phyloP scores from a whole-genome alignment of 2,113 vertebrate genomes.

The Trachemys scripta region DNA sequence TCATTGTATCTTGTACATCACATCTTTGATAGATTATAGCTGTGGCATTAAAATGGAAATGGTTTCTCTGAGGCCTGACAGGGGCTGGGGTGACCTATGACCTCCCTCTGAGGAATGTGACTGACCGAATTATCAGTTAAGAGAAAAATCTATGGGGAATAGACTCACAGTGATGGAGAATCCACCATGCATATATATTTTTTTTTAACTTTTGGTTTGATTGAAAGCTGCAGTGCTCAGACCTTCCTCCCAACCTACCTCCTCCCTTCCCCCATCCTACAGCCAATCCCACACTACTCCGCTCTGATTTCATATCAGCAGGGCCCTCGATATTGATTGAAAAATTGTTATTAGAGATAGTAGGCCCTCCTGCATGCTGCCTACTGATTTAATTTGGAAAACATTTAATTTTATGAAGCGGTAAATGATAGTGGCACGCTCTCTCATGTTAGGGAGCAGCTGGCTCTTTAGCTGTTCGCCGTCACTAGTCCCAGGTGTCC shows the following conservation, averaged over 20 bases:
- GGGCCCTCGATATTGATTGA: conserved; percentile 83
- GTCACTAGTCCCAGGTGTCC: conserved; percentile 84
- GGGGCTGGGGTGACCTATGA: conserved; percentile 86
- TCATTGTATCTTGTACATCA: conserved; percentile 94
- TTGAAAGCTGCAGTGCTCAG: conserved; percentile 73
- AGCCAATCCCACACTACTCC: conserved; percentile 32
- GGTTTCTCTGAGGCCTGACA: conserved; percentile 91
- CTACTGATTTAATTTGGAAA: conserved; percentile 90
- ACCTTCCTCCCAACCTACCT: not conserved
- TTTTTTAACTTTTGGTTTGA: conserved; percentile 79
- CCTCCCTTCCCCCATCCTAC: not conserved
- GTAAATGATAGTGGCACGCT: conserved; percentile 88
- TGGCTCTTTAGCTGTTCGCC: conserved; percentile 84
- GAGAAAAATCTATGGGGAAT: conserved; percentile 89
- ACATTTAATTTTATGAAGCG: conserved; percentile 92
- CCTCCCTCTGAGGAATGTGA: conserved; percentile 90
- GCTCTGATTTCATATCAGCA: conserved; percentile 52
- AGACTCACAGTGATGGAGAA: conserved; percentile 82
- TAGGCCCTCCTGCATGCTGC: conserved; percentile 81
- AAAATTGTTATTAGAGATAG: conserved; percentile 89
- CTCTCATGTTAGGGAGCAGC: conserved; percentile 85
- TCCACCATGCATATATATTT: conserved; percentile 82
- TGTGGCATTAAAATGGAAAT: conserved; percentile 99
- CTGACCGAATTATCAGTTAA: conserved; percentile 92
- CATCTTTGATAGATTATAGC: conserved; percentile 96